Evolutionary conservation across 2,113 vertebrate genomes (phyloP).

Genomic region (Phainopepla nitens): DNA sequence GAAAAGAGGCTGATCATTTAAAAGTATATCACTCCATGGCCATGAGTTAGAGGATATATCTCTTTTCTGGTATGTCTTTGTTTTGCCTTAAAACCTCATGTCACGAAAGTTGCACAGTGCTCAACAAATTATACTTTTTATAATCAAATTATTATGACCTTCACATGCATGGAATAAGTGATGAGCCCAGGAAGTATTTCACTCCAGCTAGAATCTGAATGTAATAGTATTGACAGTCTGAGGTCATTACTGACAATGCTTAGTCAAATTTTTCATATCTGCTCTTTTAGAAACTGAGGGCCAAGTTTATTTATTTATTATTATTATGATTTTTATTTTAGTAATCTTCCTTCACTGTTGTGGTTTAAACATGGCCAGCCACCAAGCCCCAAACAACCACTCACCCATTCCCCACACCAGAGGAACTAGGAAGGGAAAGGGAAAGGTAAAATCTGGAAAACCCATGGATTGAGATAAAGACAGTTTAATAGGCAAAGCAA

Average conservation of each 20-base stretch:
- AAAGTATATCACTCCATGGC: background rate
- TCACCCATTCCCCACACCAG: background rate
- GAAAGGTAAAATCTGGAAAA: background rate
- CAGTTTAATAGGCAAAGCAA: background rate
- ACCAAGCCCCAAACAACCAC: background rate
- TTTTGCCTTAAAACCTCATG: background rate
- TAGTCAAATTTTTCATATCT: background rate
- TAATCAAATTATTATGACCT: background rate
- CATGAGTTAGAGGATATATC: background rate
- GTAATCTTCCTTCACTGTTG: background rate
- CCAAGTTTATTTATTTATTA: too few relatives aligned
- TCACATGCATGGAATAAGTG: background rate
- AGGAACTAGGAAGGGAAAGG: background rate
- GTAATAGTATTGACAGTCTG: background rate
- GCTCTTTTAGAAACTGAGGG: background rate
- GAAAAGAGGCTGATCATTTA: background rate
- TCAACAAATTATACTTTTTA: background rate
- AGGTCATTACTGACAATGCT: background rate
- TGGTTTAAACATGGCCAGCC: background rate
- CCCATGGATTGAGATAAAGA: background rate
- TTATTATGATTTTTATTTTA: too few relatives aligned
- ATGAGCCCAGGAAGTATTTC: background rate
- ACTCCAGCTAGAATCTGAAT: background rate
- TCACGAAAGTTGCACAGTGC: accelerated
- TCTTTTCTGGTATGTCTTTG: background rate